Percentiles rank a stretch among this genome's conserved stretches.
Evolutionary conservation across 2,113 vertebrate species (phyloP).

Genomic region (Gavia stellata): DNA sequence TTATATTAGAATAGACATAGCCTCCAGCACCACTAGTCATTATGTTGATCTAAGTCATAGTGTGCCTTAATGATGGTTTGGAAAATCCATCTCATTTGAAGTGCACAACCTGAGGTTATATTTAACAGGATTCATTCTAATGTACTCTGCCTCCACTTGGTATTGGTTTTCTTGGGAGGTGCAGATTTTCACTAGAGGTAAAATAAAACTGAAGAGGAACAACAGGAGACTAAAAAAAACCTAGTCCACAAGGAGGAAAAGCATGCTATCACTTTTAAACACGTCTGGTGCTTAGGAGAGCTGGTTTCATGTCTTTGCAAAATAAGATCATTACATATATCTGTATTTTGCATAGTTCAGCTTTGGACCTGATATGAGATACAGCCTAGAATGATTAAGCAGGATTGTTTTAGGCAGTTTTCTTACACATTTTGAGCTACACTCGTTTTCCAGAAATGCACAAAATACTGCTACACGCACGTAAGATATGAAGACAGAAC

Average conservation of each 20-base stretch:
- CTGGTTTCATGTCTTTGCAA: background rate
- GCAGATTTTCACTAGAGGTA: background rate
- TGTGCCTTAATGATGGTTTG: background rate
- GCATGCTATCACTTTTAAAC: background rate
- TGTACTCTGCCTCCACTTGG: background rate
- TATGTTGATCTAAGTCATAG: constrained; percentile 46
- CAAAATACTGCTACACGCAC: background rate
- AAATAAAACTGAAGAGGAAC: background rate
- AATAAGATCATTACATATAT: background rate
- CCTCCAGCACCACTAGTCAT: constrained; percentile 1
- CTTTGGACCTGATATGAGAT: background rate
- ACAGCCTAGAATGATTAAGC: background rate
- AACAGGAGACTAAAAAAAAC: background rate
- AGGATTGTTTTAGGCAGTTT: background rate
- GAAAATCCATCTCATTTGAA: constrained; percentile 9
- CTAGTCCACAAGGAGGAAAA: background rate
- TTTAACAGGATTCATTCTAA: background rate
- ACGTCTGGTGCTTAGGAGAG: background rate
- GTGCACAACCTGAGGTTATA: constrained; percentile 19
- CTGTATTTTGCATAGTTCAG: background rate
- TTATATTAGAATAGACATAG: background rate
- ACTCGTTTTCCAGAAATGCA: background rate
- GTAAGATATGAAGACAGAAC: background rate
- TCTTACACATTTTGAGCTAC: background rate
- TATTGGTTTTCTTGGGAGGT: background rate